These are phyloP conservation scores for Hyperoplus immaculatus DNA, from an alignment of 2,797 vertebrate species.

Conservation along the genomic window DNA sequence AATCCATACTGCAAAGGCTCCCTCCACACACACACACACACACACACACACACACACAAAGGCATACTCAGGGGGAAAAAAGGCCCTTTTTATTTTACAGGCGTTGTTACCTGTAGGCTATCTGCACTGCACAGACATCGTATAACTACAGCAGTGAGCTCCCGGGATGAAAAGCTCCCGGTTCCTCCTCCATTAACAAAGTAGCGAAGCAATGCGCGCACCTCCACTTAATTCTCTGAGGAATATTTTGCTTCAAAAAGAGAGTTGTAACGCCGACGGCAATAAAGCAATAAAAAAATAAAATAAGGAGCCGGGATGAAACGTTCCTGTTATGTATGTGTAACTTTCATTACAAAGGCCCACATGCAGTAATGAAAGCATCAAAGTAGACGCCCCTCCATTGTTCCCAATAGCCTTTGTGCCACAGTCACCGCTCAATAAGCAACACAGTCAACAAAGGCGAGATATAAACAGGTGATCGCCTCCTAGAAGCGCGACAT, in stretches of 20 bases:
- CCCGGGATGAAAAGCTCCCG: conserved; percentile 62
- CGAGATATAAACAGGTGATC: conserved; percentile 75
- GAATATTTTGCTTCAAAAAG: conserved; percentile 71
- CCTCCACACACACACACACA: conserved; percentile 38
- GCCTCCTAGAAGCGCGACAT: conserved; percentile 60
- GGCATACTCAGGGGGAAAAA: conserved; percentile 40
- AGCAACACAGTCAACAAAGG: conserved; percentile 83
- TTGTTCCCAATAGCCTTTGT: conserved; percentile 78
- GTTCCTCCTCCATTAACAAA: conserved; percentile 69
- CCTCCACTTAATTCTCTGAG: conserved; percentile 66
- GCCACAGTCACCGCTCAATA: conserved; percentile 77
- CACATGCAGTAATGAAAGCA: conserved; percentile 79
- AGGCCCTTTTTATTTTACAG: conserved; percentile 41
- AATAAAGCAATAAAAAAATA: conserved; percentile 58
- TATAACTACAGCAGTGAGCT: conserved; percentile 61
- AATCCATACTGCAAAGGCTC: conserved; percentile 73
- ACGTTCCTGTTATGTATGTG: conserved; percentile 74
- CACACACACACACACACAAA: conserved; percentile 52
- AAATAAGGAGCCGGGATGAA: conserved; percentile 60
- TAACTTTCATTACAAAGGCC: conserved; percentile 77
- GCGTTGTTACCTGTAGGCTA: conserved; percentile 77
- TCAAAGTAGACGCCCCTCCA: conserved; percentile 69
- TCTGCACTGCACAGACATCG: conserved; percentile 71
- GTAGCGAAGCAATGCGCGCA: conserved; percentile 56
- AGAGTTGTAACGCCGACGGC: conserved; percentile 69